These are phyloP conservation scores for Crenuchus spilurus DNA, from an alignment of 2,797 vertebrate genomes.

Conservation along the genomic window DNA sequence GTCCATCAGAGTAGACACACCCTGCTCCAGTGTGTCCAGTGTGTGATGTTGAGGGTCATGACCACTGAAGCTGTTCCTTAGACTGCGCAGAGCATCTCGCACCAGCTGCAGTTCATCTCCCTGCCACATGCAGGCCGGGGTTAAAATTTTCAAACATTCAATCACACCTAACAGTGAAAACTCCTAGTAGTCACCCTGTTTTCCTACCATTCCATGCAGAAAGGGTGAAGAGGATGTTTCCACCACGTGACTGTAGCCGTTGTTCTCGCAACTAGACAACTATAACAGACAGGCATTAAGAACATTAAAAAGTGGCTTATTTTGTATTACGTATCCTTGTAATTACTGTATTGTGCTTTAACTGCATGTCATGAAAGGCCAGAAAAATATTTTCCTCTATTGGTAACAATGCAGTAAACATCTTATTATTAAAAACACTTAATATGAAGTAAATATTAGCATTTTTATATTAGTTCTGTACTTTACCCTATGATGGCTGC, in stretches of 20 bases:
- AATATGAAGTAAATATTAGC: too few relatives aligned
- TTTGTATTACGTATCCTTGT: too few relatives aligned
- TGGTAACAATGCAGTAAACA: not conserved
- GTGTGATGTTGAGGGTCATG: constrained; percentile 98
- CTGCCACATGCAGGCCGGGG: constrained; percentile 62
- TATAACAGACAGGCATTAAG: constrained; percentile 50
- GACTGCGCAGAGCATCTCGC: constrained; percentile 91
- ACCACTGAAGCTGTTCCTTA: constrained; percentile 93
- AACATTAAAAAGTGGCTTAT: not conserved
- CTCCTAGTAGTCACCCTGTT: too few relatives aligned
- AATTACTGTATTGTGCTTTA: not conserved
- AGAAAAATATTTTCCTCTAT: constrained; percentile 9
- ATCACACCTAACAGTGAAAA: not conserved
- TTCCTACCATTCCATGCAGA: constrained; percentile 79
- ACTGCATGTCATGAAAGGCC: not conserved
- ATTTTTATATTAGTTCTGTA: constrained; percentile 9
- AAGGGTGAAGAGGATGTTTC: constrained; percentile 73
- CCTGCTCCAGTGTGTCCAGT: constrained; percentile 97
- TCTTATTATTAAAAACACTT: not conserved
- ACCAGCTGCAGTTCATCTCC: constrained; percentile 92
- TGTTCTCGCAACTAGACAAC: constrained; percentile 80
- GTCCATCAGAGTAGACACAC: constrained; percentile 92
- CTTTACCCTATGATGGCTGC: constrained; percentile 83
- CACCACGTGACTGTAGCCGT: constrained; percentile 82
- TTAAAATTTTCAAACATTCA: not conserved